Evolutionary conservation across 1,140 invertebrate species (phyloP).

Genomic region (Aphidius ervi): DNA sequence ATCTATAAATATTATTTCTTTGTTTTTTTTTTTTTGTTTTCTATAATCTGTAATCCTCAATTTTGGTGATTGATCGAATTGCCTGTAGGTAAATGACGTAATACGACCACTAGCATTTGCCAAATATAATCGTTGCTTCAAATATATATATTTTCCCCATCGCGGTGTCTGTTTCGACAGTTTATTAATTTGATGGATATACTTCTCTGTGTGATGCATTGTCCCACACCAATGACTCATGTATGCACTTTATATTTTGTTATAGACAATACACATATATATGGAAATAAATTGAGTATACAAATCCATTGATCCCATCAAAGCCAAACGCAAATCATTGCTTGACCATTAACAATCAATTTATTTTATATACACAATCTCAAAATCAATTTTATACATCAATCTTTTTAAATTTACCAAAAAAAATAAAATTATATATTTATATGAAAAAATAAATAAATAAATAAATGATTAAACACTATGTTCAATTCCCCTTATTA

Average conservation of each 20-base stretch:
- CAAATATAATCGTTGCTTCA: conserved; percentile 12
- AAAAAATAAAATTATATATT: too few relatives aligned
- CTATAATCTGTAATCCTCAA: conserved; percentile 53
- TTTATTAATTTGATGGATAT: conserved; percentile 53
- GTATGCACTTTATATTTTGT: conserved; percentile 13
- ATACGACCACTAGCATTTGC: conserved; percentile 34
- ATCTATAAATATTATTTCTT: not conserved
- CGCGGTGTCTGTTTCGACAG: conserved; percentile 45
- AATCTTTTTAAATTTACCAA: too few relatives aligned
- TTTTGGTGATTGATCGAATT: conserved; percentile 51
- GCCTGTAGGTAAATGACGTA: conserved; percentile 43
- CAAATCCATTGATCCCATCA: conserved; percentile 15
- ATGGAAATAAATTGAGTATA: conserved; percentile 1
- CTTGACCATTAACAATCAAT: too few relatives aligned
- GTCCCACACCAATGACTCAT: too few relatives aligned
- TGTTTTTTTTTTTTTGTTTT: conserved; percentile 5
- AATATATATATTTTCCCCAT: conserved; percentile 12
- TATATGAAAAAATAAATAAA: too few relatives aligned
- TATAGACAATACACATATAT: conserved; percentile 7
- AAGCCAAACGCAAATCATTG: conserved; percentile 10
- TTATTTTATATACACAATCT: too few relatives aligned
- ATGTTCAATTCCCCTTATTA: too few relatives aligned
- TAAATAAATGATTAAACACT: too few relatives aligned
- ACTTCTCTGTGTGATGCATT: conserved; percentile 15
- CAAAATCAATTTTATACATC: too few relatives aligned